A percentile compares a stretch with the other conserved stretches of the same genome.
phyloP scores from a whole-genome alignment of 2,797 vertebrate species.

The Pseudomugil gertrudae region DNA sequence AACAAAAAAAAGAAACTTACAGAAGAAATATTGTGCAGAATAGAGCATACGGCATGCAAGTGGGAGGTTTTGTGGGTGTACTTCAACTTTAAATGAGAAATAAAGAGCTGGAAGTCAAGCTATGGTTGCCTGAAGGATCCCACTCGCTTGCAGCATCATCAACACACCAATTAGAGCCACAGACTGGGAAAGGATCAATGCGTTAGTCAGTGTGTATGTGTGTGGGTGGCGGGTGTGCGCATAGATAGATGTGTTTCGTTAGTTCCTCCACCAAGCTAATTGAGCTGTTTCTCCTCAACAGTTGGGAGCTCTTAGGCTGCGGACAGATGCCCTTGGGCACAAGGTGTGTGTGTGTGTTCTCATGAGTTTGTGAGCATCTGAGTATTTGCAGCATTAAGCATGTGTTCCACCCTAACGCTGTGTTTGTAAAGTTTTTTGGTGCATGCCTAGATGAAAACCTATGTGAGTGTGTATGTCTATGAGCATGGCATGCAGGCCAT shows the following conservation, averaged over 20 bases:
- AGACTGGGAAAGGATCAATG: conserved; percentile 79
- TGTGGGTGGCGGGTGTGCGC: conserved; percentile 40
- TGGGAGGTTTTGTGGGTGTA: conserved; percentile 70
- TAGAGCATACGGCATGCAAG: conserved; percentile 47
- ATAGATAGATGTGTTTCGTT: conserved; percentile 73
- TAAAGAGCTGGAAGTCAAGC: conserved; percentile 78
- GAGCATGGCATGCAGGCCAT: conserved; percentile 63
- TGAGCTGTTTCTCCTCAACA: conserved; percentile 87
- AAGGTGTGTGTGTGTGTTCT: conserved; percentile 65
- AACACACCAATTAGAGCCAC: conserved; percentile 80
- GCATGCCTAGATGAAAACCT: conserved; percentile 69
- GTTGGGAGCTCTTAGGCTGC: conserved; percentile 88
- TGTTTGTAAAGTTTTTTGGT: conserved; percentile 69
- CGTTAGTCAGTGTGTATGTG: conserved; percentile 48
- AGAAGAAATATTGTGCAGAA: conserved; percentile 59
- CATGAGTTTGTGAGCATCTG: conserved; percentile 59
- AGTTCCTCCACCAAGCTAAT: conserved; percentile 82
- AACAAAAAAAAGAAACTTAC: conserved; percentile 41
- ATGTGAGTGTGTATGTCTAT: conserved; percentile 46
- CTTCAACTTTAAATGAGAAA: conserved; percentile 80
- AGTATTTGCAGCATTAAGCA: conserved; percentile 58
- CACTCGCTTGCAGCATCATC: conserved; percentile 77
- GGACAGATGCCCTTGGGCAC: conserved; percentile 88
- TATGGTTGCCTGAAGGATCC: conserved; percentile 75
- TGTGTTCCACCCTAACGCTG: conserved; percentile 61